phyloP scores from a whole-genome alignment of 2,113 vertebrate species.

The Ursus arctos region DNA sequence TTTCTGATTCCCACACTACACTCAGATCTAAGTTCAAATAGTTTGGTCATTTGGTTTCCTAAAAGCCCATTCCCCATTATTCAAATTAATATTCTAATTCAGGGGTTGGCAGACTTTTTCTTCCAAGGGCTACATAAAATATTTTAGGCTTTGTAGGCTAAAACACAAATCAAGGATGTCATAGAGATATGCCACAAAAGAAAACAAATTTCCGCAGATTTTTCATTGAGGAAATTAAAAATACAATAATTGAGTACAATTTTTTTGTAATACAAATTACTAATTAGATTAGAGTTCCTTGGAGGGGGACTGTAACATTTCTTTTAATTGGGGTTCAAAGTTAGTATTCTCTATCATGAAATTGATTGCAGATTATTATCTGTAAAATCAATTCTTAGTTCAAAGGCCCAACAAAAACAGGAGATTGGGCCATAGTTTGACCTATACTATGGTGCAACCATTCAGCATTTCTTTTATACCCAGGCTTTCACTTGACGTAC shows the following conservation, averaged over 20 bases:
- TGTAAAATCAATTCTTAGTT: neutral
- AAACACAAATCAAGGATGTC: neutral
- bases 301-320: neutral
- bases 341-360: neutral
- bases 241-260: neutral
- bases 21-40: neutral
- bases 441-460: neutral
- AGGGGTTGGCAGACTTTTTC: conserved; percentile 1
- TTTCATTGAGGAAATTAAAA: conserved; percentile 37
- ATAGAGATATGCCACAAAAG: neutral
- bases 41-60: conserved; percentile 2
- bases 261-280: neutral
- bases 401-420: neutral
- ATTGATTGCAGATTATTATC: neutral
- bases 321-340: conserved; percentile 1
- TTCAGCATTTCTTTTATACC: neutral
- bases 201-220: neutral
- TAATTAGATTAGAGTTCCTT: neutral
- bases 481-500: neutral
- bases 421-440: neutral
- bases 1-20: neutral
- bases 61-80: neutral
- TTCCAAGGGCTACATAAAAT: conserved; percentile 9
- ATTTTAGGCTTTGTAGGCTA: neutral
- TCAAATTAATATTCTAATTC: neutral